Conservation (phyloP, 2,797 vertebrate species). For the Tenualosa ilisha region DNA sequence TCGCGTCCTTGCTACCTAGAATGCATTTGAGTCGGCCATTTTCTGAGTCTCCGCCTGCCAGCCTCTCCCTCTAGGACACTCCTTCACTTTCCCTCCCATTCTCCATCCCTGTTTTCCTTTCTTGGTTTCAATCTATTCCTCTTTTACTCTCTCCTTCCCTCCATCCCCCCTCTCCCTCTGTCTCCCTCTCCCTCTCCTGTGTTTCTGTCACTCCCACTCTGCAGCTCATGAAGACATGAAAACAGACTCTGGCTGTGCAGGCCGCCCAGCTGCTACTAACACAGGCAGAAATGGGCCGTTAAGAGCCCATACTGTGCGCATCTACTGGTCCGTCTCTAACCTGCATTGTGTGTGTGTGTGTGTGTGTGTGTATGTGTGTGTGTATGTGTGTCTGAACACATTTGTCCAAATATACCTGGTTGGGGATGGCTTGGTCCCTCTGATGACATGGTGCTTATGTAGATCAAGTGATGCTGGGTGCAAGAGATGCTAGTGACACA, state of each 20-base stretch:
- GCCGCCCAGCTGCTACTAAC: not conserved
- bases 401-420: conserved; percentile 1
- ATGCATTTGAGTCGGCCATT: not conserved
- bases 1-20: not conserved
- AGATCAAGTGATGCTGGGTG: not conserved
- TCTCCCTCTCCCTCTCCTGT: not conserved
- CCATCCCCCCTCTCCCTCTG: not conserved
- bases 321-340: conserved; percentile 10
- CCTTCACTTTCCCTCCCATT: not conserved
- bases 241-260: not conserved
- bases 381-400: not conserved
- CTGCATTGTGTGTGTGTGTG: not conserved
- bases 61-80: not conserved
- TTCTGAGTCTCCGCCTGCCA: not conserved
- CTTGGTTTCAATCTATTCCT: not conserved
- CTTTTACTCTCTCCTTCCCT: not conserved
- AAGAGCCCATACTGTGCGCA: conserved; percentile 3
- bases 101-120: not conserved
- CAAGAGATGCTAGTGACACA: not conserved
- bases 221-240: not conserved
- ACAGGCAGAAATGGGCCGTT: conserved; percentile 13
- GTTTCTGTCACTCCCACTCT: conserved; percentile 3
- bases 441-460: not conserved
- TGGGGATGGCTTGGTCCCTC: not conserved
- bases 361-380: conserved; percentile 17